Evolutionary conservation across 1,140 invertebrate genomes (phyloP).

Genomic region (Drosophila kurseongensis): DNA sequence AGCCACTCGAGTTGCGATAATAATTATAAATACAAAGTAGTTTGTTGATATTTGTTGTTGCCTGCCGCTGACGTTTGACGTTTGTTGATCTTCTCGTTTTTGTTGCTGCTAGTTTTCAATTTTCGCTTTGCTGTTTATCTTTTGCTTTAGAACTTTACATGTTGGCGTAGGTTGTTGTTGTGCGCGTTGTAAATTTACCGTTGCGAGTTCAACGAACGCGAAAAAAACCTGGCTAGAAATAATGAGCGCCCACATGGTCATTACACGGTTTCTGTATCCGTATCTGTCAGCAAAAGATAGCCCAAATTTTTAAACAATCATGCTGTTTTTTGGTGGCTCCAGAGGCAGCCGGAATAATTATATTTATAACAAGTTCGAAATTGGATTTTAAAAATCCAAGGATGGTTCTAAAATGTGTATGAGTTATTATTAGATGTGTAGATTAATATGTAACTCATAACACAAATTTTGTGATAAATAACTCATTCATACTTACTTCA

Average conservation of each 20-base stretch:
- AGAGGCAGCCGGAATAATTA: background rate
- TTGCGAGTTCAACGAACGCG: constrained; percentile 67
- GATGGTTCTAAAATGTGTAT: background rate
- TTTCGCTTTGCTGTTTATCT: constrained; percentile 75
- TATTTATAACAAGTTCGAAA: background rate
- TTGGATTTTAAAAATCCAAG: background rate
- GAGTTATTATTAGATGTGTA: background rate
- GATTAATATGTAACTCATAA: too few relatives aligned
- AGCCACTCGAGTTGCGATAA: constrained; percentile 55
- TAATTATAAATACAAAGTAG: constrained; percentile 83
- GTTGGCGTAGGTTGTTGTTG: constrained; percentile 74
- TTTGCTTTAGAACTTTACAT: constrained; percentile 81
- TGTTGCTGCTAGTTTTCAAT: constrained; percentile 61
- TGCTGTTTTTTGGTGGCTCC: constrained; percentile 2
- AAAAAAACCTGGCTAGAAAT: constrained; percentile 60
- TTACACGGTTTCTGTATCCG: constrained; percentile 30
- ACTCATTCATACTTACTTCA: too few relatives aligned
- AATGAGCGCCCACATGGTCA: constrained; percentile 68
- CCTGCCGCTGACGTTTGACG: constrained; percentile 42
- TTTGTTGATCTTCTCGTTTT: constrained; percentile 36
- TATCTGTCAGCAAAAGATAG: constrained; percentile 22
- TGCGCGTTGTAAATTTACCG: constrained; percentile 74
- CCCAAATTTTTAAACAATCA: constrained; percentile 1
- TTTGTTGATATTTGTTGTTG: constrained; percentile 79
- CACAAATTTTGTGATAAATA: too few relatives aligned